A percentile compares a stretch with the other conserved stretches of the same genome.
Conservation (phyloP, 2,113 vertebrate genomes). For the human region GRCh38 chr11:131743001-131743500, state of each 20-base stretch:
- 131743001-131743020: neutral
- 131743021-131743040: neutral
- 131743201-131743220: neutral
- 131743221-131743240: neutral
- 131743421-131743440: neutral
- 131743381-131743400: neutral
- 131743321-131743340: neutral
- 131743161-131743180: neutral
- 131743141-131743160: no score
- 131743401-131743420: neutral
- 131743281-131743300: neutral
- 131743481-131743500: neutral
- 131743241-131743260: neutral
- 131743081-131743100: neutral
- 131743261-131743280: neutral
- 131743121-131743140: neutral
- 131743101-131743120: neutral
- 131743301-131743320: constrained; percentile 43
- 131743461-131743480: neutral
- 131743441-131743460: neutral
- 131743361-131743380: neutral
- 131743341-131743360: neutral
- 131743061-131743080: neutral
- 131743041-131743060: neutral
- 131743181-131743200: neutral